phyloP scores from a whole-genome alignment of 2,113 vertebrate genomes.

The Peromyscus polionotus region DNA sequence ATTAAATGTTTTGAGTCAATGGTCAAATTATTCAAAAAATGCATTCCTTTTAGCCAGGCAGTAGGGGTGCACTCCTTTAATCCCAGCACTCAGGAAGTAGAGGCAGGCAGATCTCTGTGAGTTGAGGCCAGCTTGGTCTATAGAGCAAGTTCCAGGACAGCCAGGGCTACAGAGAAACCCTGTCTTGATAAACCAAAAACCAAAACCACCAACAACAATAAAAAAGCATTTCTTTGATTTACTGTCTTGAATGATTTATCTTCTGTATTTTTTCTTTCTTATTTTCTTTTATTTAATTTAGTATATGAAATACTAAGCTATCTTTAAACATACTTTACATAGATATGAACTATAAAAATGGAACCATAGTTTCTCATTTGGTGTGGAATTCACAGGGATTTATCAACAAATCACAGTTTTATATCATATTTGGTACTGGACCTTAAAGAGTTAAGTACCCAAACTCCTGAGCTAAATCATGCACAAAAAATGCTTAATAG shows the following conservation, averaged over 20 bases:
- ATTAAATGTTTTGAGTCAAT: conserved; percentile 14
- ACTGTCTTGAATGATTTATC: not conserved
- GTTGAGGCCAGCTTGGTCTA: not conserved
- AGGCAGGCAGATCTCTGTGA: not conserved
- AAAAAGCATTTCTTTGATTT: not conserved
- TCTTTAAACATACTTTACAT: conserved; percentile 1
- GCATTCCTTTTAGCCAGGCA: not conserved
- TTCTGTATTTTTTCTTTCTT: not conserved
- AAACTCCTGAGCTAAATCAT: conserved; percentile 58
- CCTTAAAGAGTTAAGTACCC: not conserved
- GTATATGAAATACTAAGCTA: conserved; percentile 34
- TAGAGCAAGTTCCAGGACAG: not conserved
- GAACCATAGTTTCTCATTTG: not conserved
- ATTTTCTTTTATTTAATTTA: conserved; percentile 50
- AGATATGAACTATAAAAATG: not conserved
- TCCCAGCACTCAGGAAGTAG: not conserved
- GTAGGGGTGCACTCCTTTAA: not conserved
- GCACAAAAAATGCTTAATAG: conserved; percentile 63
- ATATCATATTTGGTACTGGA: not conserved
- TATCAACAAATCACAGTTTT: not conserved
- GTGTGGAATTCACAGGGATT: not conserved
- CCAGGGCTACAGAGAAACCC: not conserved
- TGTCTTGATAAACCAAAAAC: not conserved
- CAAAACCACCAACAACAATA: not conserved
- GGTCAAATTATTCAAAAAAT: not conserved